phyloP scores from a whole-genome alignment of 2,888 invertebrate species.

The Stenotaenia linearis region DNA sequence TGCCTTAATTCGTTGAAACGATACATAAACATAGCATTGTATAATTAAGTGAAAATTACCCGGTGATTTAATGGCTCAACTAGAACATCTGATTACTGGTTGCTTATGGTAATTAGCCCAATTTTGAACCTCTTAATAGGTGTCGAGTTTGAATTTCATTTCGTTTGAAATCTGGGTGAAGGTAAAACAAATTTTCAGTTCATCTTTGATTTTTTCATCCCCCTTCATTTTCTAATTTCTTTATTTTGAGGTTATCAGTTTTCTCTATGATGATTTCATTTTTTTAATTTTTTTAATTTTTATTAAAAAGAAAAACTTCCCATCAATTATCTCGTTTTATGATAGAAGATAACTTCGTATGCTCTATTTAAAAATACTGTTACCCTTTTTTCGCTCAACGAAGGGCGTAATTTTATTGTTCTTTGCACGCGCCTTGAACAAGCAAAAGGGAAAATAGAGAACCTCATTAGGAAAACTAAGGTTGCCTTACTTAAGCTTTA shows the following conservation, averaged over 20 bases:
- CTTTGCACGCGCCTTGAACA: slow-evolving; percentile 12
- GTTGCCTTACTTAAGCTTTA: not conserved
- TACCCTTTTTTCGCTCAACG: slow-evolving; percentile 15
- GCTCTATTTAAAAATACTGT: slow-evolving; percentile 11
- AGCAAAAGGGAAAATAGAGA: slow-evolving; percentile 11
- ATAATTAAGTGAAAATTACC: not conserved
- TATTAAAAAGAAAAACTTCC: not conserved
- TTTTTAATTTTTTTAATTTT: not conserved
- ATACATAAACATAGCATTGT: not conserved
- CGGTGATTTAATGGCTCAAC: slow-evolving; percentile 6
- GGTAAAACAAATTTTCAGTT: not conserved
- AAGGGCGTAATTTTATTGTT: slow-evolving; percentile 17
- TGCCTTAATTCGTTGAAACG: not conserved
- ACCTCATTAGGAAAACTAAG: not conserved
- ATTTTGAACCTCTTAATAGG: not conserved
- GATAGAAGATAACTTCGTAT: not conserved
- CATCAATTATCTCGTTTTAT: not conserved
- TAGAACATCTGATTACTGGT: not conserved
- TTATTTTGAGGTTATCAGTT: slow-evolving; percentile 4
- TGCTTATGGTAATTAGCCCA: slow-evolving; percentile 10
- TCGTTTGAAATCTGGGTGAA: not conserved
- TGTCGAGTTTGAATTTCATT: not conserved
- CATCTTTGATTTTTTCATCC: not conserved
- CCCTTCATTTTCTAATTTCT: not conserved
- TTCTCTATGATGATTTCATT: not conserved